Evolutionary conservation across 2,797 vertebrate genomes (phyloP).

Genomic region (Enteromius viviparus): DNA sequence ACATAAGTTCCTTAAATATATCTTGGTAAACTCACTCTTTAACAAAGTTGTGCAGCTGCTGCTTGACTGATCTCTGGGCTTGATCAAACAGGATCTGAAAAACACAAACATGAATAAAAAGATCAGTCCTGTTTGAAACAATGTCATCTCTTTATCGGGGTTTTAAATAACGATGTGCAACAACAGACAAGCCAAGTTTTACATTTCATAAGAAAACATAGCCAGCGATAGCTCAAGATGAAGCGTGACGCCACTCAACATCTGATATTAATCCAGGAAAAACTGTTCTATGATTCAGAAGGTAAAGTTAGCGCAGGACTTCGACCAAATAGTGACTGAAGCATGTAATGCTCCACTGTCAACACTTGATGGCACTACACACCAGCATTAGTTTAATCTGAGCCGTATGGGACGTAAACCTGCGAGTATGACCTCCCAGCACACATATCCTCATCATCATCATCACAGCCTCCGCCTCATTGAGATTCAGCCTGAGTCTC

Average conservation of each 20-base stretch:
- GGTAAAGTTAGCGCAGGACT: background rate
- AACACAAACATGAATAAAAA: slow-evolving; percentile 32
- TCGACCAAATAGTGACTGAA: background rate
- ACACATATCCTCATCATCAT: slow-evolving; percentile 11
- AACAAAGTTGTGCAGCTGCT: slow-evolving; percentile 95
- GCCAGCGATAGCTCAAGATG: background rate
- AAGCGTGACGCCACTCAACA: background rate
- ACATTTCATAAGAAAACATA: background rate
- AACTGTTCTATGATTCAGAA: background rate
- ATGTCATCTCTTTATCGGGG: background rate
- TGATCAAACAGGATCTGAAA: slow-evolving; percentile 96
- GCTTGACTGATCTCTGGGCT: slow-evolving; percentile 94
- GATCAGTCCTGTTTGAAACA: background rate
- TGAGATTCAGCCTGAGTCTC: slow-evolving; percentile 55
- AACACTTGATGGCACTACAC: slow-evolving; percentile 69
- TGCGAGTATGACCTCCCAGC: background rate
- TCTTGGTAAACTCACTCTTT: slow-evolving; percentile 89
- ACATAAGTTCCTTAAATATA: slow-evolving; percentile 26
- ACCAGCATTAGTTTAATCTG: slow-evolving; percentile 34
- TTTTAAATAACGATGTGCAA: background rate
- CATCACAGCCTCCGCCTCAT: slow-evolving; percentile 57
- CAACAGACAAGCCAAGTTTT: background rate
- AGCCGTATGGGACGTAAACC: slow-evolving; percentile 6
- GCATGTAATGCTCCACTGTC: background rate
- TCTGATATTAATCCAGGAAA: background rate